phyloP scores from a whole-genome alignment of 2,888 invertebrate genomes.

The Xestia sexstrigata region DNA sequence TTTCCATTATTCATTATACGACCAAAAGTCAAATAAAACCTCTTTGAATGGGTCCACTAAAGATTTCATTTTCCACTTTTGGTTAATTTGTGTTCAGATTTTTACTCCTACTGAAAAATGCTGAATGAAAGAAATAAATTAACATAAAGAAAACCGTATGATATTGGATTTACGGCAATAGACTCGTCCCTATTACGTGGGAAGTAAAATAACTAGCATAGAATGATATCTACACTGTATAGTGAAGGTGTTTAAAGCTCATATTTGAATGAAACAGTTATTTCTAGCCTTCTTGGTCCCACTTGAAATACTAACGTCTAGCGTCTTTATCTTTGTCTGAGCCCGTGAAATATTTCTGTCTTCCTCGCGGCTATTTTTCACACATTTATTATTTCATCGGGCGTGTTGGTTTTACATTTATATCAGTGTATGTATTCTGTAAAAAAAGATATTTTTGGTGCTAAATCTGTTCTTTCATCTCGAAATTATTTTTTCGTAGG shows the following conservation, averaged over 20 bases:
- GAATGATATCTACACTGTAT: constrained; percentile 1
- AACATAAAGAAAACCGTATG: background rate
- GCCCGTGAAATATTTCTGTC: constrained; percentile 42
- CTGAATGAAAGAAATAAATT: background rate
- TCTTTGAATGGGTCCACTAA: background rate
- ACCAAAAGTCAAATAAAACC: background rate
- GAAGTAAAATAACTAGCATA: constrained; percentile 3
- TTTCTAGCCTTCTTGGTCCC: constrained; percentile 46
- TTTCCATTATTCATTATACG: too few relatives aligned
- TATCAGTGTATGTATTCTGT: background rate
- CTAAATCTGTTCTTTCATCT: too few relatives aligned
- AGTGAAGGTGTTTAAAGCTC: constrained; percentile 35
- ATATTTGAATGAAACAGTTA: constrained; percentile 55
- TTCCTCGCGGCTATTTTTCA: constrained; percentile 22
- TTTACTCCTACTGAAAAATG: background rate
- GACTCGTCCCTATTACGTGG: background rate
- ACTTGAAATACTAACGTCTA: constrained; percentile 49
- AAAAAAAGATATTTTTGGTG: constrained; percentile 1
- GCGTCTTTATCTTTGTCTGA: constrained; percentile 42
- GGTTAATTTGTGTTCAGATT: background rate
- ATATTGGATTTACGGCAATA: background rate
- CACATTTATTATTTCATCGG: constrained; percentile 25
- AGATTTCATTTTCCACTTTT: background rate
- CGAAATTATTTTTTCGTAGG: background rate
- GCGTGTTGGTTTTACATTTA: background rate